Evolutionary conservation across 2,888 invertebrate genomes (phyloP).

Genomic region (Stenoptilia bipunctidactyla): DNA sequence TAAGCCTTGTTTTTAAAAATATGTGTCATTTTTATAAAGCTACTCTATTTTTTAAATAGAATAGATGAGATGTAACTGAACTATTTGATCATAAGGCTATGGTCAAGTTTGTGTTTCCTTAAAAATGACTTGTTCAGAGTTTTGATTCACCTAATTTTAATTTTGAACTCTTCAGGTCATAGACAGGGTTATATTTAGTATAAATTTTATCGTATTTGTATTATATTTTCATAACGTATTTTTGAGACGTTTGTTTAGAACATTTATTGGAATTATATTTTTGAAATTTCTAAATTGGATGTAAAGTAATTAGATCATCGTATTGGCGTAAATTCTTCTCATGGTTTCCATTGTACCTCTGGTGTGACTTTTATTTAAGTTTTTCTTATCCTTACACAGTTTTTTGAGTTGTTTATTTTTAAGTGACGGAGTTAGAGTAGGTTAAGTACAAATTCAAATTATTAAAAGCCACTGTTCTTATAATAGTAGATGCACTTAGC

Average conservation of each 20-base stretch:
- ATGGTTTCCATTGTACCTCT: conserved; percentile 17
- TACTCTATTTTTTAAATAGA: conserved; percentile 4
- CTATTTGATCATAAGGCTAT: conserved; percentile 1
- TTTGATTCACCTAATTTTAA: conserved; percentile 45
- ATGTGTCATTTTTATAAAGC: conserved; percentile 20
- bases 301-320: conserved; percentile 51
- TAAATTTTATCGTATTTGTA: conserved; percentile 71
- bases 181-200: conserved; percentile 72
- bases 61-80: not conserved
- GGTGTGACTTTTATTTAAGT: not conserved
- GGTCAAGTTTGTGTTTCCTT: conserved; percentile 23
- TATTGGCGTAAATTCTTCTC: conserved; percentile 33
- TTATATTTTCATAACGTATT: conserved; percentile 71
- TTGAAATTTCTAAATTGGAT: conserved; percentile 65
- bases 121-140: conserved; percentile 61
- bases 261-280: conserved; percentile 67
- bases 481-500: conserved; percentile 69
- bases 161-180: conserved; percentile 69
- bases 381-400: conserved; percentile 11
- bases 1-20: conserved; percentile 46
- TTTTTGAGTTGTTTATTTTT: conserved; percentile 5
- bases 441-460: conserved; percentile 70
- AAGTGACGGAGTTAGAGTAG: conserved; percentile 49
- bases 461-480: conserved; percentile 69
- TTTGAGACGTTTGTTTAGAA: conserved; percentile 68